A percentile compares a stretch with the other conserved stretches of the same genome.
Conservation (phyloP, 1,140 invertebrate genomes). For the Polypedilum vanderplanki region DNA sequence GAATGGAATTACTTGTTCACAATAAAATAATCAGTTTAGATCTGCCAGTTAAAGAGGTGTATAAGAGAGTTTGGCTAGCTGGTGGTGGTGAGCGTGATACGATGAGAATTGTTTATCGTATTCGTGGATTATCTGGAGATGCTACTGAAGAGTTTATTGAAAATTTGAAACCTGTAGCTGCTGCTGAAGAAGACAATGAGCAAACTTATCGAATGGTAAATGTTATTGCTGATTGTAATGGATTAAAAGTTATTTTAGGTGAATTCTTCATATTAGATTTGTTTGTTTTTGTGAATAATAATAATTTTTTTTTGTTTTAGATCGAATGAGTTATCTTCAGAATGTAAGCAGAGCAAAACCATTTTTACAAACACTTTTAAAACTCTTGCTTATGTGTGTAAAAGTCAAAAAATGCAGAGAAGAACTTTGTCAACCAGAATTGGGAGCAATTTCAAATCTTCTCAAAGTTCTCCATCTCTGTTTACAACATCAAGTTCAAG, state of each 20-base stretch:
- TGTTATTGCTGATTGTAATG: slow-evolving; percentile 72
- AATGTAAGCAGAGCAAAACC: slow-evolving; percentile 67
- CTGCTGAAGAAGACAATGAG: slow-evolving; percentile 88
- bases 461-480: slow-evolving; percentile 62
- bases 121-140: slow-evolving; percentile 93
- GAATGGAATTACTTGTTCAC: slow-evolving; percentile 97
- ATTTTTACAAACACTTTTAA: slow-evolving; percentile 74
- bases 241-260: slow-evolving; percentile 65
- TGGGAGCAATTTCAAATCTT: slow-evolving; percentile 61
- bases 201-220: slow-evolving; percentile 74
- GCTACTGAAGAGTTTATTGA: slow-evolving; percentile 98
- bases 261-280: no score
- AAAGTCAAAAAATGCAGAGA: slow-evolving; percentile 68
- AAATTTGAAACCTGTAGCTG: slow-evolving; percentile 76
- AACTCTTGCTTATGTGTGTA: slow-evolving; percentile 74
- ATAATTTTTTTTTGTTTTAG: slow-evolving; percentile 39
- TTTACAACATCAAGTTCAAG: slow-evolving; percentile 43
- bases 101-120: slow-evolving; percentile 98
- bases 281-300: no score
- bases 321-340: slow-evolving; percentile 54
- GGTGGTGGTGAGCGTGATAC: slow-evolving; percentile 81
- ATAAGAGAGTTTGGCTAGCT: slow-evolving; percentile 79
- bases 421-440: slow-evolving; percentile 58
- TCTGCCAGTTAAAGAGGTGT: slow-evolving; percentile 89
- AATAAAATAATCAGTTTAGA: slow-evolving; percentile 98